A percentile compares a stretch with the other conserved stretches of the same genome.
phyloP scores from a whole-genome alignment of 2,113 vertebrate genomes.

The Orycteropus afer region DNA sequence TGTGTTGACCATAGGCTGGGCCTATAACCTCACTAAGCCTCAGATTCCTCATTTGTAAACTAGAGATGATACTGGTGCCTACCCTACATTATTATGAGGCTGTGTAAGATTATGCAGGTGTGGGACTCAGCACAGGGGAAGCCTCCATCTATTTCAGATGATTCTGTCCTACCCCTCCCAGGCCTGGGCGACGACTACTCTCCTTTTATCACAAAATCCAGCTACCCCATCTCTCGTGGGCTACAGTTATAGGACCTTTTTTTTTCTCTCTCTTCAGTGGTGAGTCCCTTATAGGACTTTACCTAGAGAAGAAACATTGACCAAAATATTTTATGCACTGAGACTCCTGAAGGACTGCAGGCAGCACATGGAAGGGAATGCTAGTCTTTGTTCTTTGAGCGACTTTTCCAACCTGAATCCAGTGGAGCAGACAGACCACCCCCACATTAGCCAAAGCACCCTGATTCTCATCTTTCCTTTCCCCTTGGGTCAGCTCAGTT shows the following conservation, averaged over 20 bases:
- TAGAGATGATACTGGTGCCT: neutral
- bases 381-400: neutral
- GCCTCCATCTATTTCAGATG: neutral
- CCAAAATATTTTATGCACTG: neutral
- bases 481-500: neutral
- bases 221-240: neutral
- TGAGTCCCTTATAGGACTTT: too few species aligned
- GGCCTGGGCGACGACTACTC: neutral
- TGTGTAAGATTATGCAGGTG: rapidly evolving
- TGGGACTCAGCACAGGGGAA: neutral
- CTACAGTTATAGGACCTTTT: neutral
- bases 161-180: neutral
- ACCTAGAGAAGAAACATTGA: neutral
- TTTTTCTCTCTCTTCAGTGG: too few species aligned
- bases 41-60: too few species aligned
- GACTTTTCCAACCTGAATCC: neutral
- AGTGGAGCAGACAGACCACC: neutral
- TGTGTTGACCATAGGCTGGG: too few species aligned
- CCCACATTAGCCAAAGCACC: neutral
- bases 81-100: neutral
- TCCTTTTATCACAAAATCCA: neutral
- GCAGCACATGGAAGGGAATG: neutral
- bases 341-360: neutral
- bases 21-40: neutral
- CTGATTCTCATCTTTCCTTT: neutral